These are phyloP conservation scores for Brachynemurus nebulosus DNA, from an alignment of 2,888 invertebrate species.

Conservation along the genomic window DNA sequence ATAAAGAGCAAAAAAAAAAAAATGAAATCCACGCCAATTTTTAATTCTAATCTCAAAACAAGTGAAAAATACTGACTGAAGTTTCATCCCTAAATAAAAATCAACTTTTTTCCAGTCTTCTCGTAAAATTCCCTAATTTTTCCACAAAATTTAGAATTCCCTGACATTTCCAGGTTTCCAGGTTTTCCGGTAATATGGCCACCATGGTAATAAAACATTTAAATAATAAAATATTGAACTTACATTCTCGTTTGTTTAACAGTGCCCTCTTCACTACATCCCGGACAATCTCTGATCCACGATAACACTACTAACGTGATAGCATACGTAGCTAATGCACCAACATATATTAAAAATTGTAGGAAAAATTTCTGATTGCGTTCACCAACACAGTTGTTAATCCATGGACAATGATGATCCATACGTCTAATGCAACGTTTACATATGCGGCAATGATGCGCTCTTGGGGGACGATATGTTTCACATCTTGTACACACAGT, in stretches of 20 bases:
- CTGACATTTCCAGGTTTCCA: too few species aligned
- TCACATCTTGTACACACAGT: slow-evolving; percentile 70
- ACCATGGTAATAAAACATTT: too few species aligned
- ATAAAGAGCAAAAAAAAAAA: too few species aligned
- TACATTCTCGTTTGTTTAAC: slow-evolving; percentile 63
- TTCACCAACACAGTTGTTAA: slow-evolving; percentile 88
- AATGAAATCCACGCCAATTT: too few species aligned
- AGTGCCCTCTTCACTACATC: slow-evolving; percentile 47
- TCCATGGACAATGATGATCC: slow-evolving; percentile 86
- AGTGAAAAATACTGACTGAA: too few species aligned
- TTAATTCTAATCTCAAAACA: too few species aligned
- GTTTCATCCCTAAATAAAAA: too few species aligned
- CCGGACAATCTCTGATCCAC: slow-evolving; percentile 56
- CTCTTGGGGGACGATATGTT: slow-evolving; percentile 67
- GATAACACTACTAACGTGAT: slow-evolving; percentile 54
- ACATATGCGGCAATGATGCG: slow-evolving; percentile 81
- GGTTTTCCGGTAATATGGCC: too few species aligned
- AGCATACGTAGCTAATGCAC: slow-evolving; percentile 48
- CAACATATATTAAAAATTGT: slow-evolving; percentile 73
- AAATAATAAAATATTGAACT: too few species aligned
- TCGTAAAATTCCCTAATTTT: too few species aligned
- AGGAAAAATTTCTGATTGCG: slow-evolving; percentile 85
- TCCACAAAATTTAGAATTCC: too few species aligned
- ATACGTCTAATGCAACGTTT: slow-evolving; percentile 65
- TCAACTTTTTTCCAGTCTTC: too few species aligned